Conservation (phyloP, 2,797 vertebrate genomes). For the Acomys russatus region DNA sequence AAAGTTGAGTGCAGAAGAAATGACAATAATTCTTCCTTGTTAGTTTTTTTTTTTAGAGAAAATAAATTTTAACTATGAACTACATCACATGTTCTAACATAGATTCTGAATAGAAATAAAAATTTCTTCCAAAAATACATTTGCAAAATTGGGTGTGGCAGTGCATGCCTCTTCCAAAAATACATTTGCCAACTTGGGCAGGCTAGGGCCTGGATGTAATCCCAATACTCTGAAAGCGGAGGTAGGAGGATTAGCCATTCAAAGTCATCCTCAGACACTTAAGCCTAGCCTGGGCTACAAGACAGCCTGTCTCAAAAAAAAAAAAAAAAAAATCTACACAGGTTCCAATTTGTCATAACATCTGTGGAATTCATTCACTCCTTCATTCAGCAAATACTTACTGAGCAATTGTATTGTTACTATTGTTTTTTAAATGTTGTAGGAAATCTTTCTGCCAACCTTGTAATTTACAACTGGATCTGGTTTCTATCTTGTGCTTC, state of each 20-base stretch:
- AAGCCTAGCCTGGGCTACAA: background rate
- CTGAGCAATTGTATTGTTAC: background rate
- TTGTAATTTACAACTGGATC: slow-evolving; percentile 32
- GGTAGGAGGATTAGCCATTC: background rate
- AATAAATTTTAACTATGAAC: slow-evolving; percentile 36
- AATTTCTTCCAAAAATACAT: slow-evolving; percentile 51
- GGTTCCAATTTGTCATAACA: background rate
- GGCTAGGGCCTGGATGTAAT: background rate
- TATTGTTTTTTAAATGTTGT: background rate
- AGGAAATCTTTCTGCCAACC: slow-evolving; percentile 50
- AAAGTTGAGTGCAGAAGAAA: slow-evolving; percentile 10
- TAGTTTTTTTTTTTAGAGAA: background rate
- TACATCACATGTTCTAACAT: slow-evolving; percentile 13
- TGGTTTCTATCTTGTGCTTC: slow-evolving; percentile 29
- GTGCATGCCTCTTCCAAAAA: slow-evolving; percentile 13
- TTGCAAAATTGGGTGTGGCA: background rate
- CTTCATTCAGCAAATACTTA: slow-evolving; percentile 34
- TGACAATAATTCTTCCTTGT: slow-evolving; percentile 20
- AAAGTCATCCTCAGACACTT: background rate
- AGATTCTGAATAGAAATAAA: slow-evolving; percentile 36
- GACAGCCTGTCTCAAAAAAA: background rate
- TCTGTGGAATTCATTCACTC: background rate
- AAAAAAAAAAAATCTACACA: background rate
- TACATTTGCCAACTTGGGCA: background rate
- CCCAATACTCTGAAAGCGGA: background rate